Evolutionary conservation across 2,888 invertebrate species (phyloP), one percentile per base, ranked within the genome.

Genomic region (Epinotia bilunana): DNA sequence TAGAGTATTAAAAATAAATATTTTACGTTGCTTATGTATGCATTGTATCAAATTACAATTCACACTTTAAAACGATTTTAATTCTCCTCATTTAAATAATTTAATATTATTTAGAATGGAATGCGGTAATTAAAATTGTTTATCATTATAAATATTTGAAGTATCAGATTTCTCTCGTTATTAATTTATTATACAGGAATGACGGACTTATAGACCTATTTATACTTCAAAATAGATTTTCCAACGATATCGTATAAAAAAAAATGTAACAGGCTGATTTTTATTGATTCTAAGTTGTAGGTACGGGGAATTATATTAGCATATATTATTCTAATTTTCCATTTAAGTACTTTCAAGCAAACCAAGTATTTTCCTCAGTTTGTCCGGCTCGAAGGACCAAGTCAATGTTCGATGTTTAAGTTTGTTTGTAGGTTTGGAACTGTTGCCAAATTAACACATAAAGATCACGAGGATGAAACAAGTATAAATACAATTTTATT

Each of bases 31-130:
- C 33, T 49, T 46, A 16, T 16, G n/a, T 43, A 65, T 33, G 23
- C 23, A 67, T 16, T 53, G 61, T 72, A 75, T 75, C 75, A 72
- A 61, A 55, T 75, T 75, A 72, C 72, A 65, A 72, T 60, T 75
- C 67, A 62, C 65, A 72, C 72, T 53, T 49, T 71, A 46, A 61
- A 61, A 23, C 49, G 11, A 71, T 75, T 60, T 74, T 67, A 46
- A 71, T 65, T 60, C 53, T 18, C 43, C 60, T 71, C 43, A 61
- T 75, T 63, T 75, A 61, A 75, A 75, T 74, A 74, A 65, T 65
- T 71, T 53, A 53, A 70, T 69, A 43, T 74, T 49, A 18, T 70
- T 63, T 46, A 23, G 20, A 63, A 58, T 33, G 61, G 28, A 18
- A 63, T 55, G 63, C 61, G 57, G 63, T 58, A 74, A 55, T 62